These are phyloP conservation scores for Odontomyia ornata DNA, from an alignment of 2,888 invertebrate genomes.

Conservation along the genomic window DNA sequence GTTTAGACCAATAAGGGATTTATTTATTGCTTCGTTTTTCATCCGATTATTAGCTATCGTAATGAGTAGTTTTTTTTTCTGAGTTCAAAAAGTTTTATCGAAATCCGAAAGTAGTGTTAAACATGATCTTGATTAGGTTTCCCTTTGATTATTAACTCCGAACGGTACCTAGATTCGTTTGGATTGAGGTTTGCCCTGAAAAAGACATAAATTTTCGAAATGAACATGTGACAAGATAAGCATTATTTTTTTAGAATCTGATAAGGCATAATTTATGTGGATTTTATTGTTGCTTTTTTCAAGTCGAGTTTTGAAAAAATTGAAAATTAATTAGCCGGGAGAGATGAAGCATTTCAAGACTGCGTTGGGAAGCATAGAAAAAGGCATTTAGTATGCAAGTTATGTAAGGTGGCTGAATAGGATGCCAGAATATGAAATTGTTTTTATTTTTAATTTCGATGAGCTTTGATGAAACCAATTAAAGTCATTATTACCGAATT, in stretches of 20 bases:
- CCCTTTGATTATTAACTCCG: background rate
- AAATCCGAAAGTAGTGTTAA: background rate
- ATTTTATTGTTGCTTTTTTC: background rate
- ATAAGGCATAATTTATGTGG: constrained; percentile 15
- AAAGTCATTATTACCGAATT: too few species aligned
- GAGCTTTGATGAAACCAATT: too few species aligned
- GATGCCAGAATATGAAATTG: too few species aligned
- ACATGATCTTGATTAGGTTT: constrained; percentile 18
- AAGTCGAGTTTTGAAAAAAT: background rate
- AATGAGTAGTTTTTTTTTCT: background rate
- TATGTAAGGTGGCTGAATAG: too few species aligned
- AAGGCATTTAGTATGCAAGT: too few species aligned
- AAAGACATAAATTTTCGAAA: constrained; percentile 14
- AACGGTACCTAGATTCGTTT: constrained; percentile 10
- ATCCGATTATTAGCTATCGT: background rate
- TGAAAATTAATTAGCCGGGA: too few species aligned
- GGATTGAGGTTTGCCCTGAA: background rate
- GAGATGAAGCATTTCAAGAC: too few species aligned
- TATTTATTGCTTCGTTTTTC: constrained; percentile 24
- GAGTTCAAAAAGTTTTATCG: too few species aligned
- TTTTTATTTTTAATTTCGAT: too few species aligned
- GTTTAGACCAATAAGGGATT: background rate
- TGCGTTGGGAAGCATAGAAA: too few species aligned
- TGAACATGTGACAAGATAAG: constrained; percentile 18
- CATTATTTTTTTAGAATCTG: background rate